These are phyloP conservation scores for Coracias cyanogaster DNA, from an alignment of 2,797 vertebrate species.

Conservation along the genomic window DNA sequence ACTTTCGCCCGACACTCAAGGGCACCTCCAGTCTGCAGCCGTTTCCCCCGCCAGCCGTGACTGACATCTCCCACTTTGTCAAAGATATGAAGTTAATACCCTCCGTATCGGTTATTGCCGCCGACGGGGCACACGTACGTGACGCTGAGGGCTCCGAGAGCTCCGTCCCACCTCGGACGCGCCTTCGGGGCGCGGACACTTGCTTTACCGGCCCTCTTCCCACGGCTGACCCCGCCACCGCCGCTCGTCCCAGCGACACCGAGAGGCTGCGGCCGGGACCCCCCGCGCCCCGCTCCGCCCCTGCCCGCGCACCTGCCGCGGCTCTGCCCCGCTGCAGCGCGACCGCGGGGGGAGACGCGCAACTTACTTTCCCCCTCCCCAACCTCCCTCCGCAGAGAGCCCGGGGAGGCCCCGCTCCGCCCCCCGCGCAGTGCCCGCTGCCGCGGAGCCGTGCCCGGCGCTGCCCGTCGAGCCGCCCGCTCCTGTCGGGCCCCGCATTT, in stretches of 20 bases:
- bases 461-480: neutral
- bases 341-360: neutral
- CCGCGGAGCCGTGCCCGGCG: neutral
- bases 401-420: neutral
- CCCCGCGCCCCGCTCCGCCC: neutral
- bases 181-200: neutral
- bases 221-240: neutral
- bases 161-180: slow-evolving; percentile 46
- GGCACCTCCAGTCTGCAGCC: neutral
- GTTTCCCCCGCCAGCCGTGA: neutral
- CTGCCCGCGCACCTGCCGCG: neutral
- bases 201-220: neutral
- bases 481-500: neutral
- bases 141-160: neutral
- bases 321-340: neutral
- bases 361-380: no score
- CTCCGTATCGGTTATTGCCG: neutral
- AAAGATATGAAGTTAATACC: neutral
- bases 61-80: slow-evolving; percentile 1
- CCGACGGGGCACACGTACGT: neutral
- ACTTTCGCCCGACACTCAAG: slow-evolving; percentile 32
- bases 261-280: neutral
- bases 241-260: neutral
- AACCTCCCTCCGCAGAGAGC: neutral
- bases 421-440: neutral